Evolutionary conservation across 2,888 invertebrate genomes (phyloP).

Genomic region (Lamellibrachia satsuma): DNA sequence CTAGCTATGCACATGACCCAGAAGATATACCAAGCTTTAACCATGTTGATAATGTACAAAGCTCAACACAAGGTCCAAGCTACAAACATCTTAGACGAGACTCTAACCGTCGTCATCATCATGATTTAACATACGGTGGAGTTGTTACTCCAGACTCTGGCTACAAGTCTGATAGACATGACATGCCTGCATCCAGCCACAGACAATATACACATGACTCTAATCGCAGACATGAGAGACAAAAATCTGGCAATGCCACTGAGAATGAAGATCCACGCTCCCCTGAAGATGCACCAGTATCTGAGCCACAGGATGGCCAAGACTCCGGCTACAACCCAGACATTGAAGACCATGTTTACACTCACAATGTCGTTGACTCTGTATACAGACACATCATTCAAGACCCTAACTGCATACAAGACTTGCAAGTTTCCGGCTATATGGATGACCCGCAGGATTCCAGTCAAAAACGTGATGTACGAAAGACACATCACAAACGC

Average conservation of each 20-base stretch:
- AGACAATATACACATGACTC: not conserved
- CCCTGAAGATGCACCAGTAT: not conserved
- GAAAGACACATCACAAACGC: not conserved
- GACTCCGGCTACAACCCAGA: not conserved
- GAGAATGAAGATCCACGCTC: too few species aligned
- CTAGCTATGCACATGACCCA: not conserved
- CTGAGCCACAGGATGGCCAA: not conserved
- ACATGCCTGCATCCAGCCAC: not conserved
- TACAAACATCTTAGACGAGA: not conserved
- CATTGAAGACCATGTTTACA: not conserved
- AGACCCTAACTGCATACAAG: not conserved
- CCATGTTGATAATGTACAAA: not conserved
- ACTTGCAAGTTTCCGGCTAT: not conserved
- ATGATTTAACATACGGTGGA: not conserved
- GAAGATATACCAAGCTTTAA: not conserved
- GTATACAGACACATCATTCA: not conserved
- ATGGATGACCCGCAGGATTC: not conserved
- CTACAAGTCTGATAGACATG: not conserved
- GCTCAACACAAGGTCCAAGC: not conserved
- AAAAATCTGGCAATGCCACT: too few species aligned
- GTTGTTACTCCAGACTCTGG: not conserved
- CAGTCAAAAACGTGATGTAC: not conserved
- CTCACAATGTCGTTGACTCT: not conserved
- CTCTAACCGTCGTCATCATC: not conserved
- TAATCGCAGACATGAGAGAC: not conserved